Percentiles rank a stretch among this genome's conserved stretches.
These are phyloP conservation scores for Habropoda laboriosa DNA, from an alignment of 1,140 invertebrate genomes.

Conservation along the genomic window DNA sequence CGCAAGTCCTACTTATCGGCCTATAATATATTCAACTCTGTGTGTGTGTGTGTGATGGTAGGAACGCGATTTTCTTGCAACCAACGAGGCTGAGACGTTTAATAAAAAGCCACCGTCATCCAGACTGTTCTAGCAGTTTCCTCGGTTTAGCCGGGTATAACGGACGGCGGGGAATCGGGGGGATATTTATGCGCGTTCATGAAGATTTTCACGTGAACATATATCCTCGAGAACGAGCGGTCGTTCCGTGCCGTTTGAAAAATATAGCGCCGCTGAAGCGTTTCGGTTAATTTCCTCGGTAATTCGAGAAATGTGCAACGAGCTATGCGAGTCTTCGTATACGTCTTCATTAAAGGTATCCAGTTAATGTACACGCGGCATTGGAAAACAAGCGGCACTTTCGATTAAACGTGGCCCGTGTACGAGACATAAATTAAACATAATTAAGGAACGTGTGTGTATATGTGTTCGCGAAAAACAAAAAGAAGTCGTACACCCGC, in stretches of 20 bases:
- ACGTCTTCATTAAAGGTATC: not conserved
- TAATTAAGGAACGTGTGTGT: not conserved
- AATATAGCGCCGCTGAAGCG: not conserved
- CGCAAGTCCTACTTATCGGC: conserved; percentile 41
- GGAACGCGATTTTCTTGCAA: conserved; percentile 18
- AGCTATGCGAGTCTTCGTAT: not conserved
- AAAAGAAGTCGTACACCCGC: not conserved
- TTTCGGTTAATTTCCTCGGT: not conserved
- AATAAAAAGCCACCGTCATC: not conserved
- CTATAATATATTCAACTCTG: conserved; percentile 24
- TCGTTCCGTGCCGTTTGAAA: not conserved
- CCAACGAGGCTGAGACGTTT: not conserved
- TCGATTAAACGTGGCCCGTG: not conserved
- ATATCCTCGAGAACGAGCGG: not conserved
- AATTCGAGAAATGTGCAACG: not conserved
- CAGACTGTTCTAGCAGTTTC: not conserved
- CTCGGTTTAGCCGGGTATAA: not conserved
- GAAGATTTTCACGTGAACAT: not conserved
- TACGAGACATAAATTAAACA: conserved; percentile 11
- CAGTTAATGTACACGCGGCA: not conserved
- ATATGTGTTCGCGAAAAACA: no score
- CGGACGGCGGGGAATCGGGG: not conserved
- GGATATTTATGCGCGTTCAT: no score
- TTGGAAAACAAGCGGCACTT: not conserved
- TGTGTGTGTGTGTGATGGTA: not conserved